Evolutionary conservation across 2,888 invertebrate species (phyloP).

Genomic region (Ennomos quercinarius): DNA sequence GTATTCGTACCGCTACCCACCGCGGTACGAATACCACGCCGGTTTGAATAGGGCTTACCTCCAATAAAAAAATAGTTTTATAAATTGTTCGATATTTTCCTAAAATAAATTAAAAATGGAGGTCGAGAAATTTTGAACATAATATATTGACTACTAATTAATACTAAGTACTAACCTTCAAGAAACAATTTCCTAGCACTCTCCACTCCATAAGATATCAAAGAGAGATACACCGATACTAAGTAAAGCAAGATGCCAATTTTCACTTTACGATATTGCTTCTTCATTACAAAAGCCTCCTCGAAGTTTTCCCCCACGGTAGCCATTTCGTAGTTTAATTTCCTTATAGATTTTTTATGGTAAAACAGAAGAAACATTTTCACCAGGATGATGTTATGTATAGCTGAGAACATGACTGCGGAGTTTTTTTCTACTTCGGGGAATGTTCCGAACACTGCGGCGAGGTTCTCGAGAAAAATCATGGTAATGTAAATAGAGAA

Average conservation of each 20-base stretch:
- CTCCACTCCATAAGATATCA: slow-evolving; percentile 69
- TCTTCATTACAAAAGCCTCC: slow-evolving; percentile 62
- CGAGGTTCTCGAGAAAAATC: slow-evolving; percentile 73
- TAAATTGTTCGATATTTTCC: no score
- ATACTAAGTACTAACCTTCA: slow-evolving; percentile 60
- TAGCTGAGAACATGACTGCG: slow-evolving; percentile 74
- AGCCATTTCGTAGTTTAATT: slow-evolving; percentile 72
- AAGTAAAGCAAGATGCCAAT: slow-evolving; percentile 64
- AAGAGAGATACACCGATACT: slow-evolving; percentile 69
- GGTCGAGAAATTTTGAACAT: no score
- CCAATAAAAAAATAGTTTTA: no score
- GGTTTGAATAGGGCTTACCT: no score
- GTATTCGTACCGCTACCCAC: no score
- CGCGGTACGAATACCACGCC: no score
- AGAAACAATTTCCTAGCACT: slow-evolving; percentile 61
- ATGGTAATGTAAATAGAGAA: slow-evolving; percentile 68
- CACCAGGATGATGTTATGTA: slow-evolving; percentile 71
- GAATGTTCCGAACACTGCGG: slow-evolving; percentile 68
- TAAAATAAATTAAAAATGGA: no score
- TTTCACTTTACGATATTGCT: slow-evolving; percentile 67
- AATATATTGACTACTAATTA: neutral
- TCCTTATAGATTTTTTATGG: slow-evolving; percentile 68
- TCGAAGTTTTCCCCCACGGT: slow-evolving; percentile 64
- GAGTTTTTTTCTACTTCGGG: slow-evolving; percentile 75
- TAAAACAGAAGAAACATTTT: slow-evolving; percentile 72